phyloP scores from a whole-genome alignment of 2,797 vertebrate genomes.

The Ctenosaura bakeri region DNA sequence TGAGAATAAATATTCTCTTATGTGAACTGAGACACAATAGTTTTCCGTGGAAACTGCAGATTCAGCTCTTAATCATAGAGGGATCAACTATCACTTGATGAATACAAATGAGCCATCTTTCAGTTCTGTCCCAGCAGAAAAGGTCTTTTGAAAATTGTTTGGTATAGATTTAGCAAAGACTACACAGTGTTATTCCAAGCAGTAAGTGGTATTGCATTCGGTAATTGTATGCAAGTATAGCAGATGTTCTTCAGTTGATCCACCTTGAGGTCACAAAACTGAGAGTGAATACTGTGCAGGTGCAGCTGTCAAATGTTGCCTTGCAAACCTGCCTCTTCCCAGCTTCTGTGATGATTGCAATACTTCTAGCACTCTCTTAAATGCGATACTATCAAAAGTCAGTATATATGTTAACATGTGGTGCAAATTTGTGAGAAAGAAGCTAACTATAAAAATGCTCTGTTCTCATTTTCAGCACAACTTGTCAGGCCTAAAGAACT shows the following conservation, averaged over 20 bases:
- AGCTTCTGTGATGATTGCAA: not conserved
- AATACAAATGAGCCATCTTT: not conserved
- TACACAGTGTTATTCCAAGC: not conserved
- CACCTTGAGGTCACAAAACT: not conserved
- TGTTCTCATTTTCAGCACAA: not conserved
- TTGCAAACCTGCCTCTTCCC: not conserved
- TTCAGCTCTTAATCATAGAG: not conserved
- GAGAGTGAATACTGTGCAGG: not conserved
- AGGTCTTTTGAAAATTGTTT: not conserved
- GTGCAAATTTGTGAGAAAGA: not conserved
- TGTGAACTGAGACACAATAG: not conserved
- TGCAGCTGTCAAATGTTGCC: not conserved
- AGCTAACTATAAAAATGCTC: not conserved
- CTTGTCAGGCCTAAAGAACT: not conserved
- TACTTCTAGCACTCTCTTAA: not conserved
- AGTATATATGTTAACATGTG: not conserved
- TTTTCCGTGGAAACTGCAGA: not conserved
- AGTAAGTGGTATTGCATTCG: not conserved
- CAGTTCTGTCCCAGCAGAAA: not conserved
- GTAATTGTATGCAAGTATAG: not conserved
- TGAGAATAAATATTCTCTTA: not conserved
- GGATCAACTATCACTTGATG: not conserved
- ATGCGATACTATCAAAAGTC: not conserved
- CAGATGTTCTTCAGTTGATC: not conserved
- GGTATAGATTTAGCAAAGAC: not conserved